Base-by-base conservation (phyloP, 2,888 invertebrate species). In the Bimastos eiseni region DNA sequence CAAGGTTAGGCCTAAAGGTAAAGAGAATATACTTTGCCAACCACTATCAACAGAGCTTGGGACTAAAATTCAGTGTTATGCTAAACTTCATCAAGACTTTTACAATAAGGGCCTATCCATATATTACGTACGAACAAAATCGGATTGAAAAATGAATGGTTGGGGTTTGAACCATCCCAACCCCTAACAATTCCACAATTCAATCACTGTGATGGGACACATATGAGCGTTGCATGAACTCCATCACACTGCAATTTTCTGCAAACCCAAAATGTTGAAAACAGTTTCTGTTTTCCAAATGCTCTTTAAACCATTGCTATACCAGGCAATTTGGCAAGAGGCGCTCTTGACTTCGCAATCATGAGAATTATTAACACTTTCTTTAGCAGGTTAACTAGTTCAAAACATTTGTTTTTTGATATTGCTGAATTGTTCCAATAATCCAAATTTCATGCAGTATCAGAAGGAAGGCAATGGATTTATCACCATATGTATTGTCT, bases 391-490 rank as follows among this genome's bases (percentile, higher is more conserved):
- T n/a, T 70, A n/a, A n/a, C n/a, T 70, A 6, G 6, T 70, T 70
- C 1, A 2, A 4, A 70, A 3, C 8, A n/a, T n/a, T 70, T 70
- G 70, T n/a, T 70, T 70, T 70, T 30, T 55, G 70, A 11, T 70
- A n/a, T 1, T n/a, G 70, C 8, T 70, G 70, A 70, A 49, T 49
- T 49, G 49, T 49, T 70, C 6, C 0, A 70, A 70, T n/a, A n/a
- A 15, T n/a, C 11, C 30, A 70, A 5, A 70, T n/a, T 70, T 70
- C 11, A 70, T 2, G 70, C 70, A 70, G 70, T n/a, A 70, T 70
- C 70, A 70, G 70, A 70, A 70, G 70, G 70, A 70, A 70, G 70
- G 70, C 70, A n/a, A 70, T 70, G 70, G 70, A 70, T 70, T 70
- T 70, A 17, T 70, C 70, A n/a, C 70, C 70, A 70, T 8, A 11